Percentiles rank a stretch among this genome's conserved stretches.
Evolutionary conservation across 1,140 invertebrate genomes (phyloP).

Genomic region (Calycopis cecrops): DNA sequence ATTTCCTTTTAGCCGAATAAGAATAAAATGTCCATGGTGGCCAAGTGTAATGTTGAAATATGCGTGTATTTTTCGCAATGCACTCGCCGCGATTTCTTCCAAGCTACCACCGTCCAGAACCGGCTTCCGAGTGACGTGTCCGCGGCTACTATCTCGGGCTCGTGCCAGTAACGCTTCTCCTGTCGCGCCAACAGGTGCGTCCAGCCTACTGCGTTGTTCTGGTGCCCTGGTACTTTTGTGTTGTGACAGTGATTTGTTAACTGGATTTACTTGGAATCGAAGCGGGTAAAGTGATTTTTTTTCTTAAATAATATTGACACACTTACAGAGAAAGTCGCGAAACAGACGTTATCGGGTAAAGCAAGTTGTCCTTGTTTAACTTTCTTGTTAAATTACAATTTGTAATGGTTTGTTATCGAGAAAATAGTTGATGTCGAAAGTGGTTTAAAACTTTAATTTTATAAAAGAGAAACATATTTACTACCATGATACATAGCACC

Average conservation of each 20-base stretch:
- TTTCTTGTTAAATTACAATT: too few species aligned
- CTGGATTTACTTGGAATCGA: background rate
- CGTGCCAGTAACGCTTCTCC: constrained; percentile 59
- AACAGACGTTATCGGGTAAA: constrained; percentile 18
- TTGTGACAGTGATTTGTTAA: constrained; percentile 7
- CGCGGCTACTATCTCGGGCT: constrained; percentile 33
- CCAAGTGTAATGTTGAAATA: too few species aligned
- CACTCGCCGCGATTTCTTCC: constrained; percentile 38
- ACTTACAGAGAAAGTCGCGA: constrained; percentile 21
- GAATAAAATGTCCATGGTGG: too few species aligned
- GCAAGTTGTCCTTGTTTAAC: background rate
- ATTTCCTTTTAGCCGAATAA: too few species aligned
- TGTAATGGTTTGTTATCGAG: too few species aligned
- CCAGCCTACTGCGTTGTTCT: constrained; percentile 36
- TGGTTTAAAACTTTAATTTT: too few species aligned
- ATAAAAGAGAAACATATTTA: too few species aligned
- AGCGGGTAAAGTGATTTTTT: background rate
- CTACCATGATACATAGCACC: too few species aligned
- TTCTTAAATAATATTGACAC: background rate
- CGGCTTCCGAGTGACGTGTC: constrained; percentile 67
- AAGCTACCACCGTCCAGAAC: constrained; percentile 51
- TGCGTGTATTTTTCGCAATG: too few species aligned
- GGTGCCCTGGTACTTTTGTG: constrained; percentile 37
- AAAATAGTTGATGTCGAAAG: too few species aligned
- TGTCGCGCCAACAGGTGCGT: constrained; percentile 61